These are phyloP conservation scores for Enteromius argenteus DNA, from an alignment of 2,797 vertebrate genomes.

Conservation along the genomic window DNA sequence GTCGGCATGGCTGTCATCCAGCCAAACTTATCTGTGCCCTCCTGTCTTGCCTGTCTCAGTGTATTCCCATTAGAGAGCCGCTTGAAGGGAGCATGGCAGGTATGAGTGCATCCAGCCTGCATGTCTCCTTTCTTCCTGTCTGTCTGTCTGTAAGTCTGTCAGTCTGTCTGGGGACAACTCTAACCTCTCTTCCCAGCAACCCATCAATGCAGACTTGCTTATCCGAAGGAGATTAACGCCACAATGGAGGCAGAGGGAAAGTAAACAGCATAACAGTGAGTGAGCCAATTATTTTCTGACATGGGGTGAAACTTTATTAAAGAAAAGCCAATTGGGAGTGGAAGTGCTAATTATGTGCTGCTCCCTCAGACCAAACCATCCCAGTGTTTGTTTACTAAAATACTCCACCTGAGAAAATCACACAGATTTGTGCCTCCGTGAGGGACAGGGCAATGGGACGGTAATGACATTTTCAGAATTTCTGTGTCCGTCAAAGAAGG, in stretches of 20 bases:
- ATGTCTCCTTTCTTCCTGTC: constrained; percentile 41
- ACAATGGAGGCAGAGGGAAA: constrained; percentile 39
- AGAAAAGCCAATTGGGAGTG: constrained; percentile 35
- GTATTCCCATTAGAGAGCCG: constrained; percentile 62
- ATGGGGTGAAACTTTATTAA: constrained; percentile 61
- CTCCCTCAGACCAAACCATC: constrained; percentile 43
- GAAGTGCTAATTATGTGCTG: constrained; percentile 59
- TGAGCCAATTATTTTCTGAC: constrained; percentile 62
- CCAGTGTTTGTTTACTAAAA: constrained; percentile 55
- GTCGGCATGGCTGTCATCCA: constrained; percentile 60
- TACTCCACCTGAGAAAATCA: constrained; percentile 47
- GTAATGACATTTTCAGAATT: constrained; percentile 16
- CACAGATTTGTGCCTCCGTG: neutral
- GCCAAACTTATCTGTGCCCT: constrained; percentile 63
- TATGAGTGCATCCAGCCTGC: constrained; percentile 56
- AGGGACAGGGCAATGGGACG: neutral
- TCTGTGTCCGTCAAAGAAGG: neutral
- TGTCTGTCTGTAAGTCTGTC: constrained; percentile 42
- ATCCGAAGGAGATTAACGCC: constrained; percentile 19
- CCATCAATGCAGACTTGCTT: constrained; percentile 32
- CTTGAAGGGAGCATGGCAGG: constrained; percentile 62
- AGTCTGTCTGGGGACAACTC: constrained; percentile 35
- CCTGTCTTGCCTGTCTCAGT: constrained; percentile 61
- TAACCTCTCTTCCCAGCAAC: constrained; percentile 32
- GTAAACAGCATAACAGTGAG: constrained; percentile 53